Evolutionary conservation across 2,797 vertebrate species (phyloP).

Genomic region (Helarctos malayanus): DNA sequence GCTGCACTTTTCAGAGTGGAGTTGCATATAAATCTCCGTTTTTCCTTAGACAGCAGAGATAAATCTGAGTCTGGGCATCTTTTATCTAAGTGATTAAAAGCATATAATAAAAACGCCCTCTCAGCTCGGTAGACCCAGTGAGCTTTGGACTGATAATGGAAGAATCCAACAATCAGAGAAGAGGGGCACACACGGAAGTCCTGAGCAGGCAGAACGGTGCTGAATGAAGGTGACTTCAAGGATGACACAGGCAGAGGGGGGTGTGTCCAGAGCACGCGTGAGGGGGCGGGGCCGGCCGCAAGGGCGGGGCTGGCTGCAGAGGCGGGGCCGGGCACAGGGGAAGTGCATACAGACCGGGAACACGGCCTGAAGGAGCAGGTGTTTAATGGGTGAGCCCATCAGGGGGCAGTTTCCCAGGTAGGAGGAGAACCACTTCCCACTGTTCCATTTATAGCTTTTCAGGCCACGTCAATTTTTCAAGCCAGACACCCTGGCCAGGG

Average conservation of each 20-base stretch:
- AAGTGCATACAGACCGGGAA: accelerated
- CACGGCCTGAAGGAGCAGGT: neutral
- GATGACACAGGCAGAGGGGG: neutral
- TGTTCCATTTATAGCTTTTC: neutral
- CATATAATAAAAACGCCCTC: neutral
- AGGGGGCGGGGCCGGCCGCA: neutral
- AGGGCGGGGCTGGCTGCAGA: neutral
- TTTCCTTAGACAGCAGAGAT: neutral
- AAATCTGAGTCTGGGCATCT: neutral
- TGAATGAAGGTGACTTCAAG: neutral
- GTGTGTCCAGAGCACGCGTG: accelerated
- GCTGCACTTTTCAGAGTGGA: neutral
- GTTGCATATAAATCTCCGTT: neutral
- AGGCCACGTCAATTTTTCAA: constrained; percentile 1
- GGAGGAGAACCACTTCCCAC: neutral
- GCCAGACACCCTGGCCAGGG: neutral
- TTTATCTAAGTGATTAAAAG: constrained; percentile 46
- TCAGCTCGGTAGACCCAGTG: neutral
- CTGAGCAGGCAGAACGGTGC: neutral
- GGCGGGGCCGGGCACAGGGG: accelerated
- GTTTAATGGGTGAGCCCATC: neutral
- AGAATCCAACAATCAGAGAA: neutral
- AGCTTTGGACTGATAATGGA: neutral
- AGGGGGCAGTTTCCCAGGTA: neutral
- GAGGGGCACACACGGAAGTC: neutral